These are phyloP conservation scores for Gastrophysa polygoni DNA, from an alignment of 2,888 invertebrate genomes.

Conservation along the genomic window DNA sequence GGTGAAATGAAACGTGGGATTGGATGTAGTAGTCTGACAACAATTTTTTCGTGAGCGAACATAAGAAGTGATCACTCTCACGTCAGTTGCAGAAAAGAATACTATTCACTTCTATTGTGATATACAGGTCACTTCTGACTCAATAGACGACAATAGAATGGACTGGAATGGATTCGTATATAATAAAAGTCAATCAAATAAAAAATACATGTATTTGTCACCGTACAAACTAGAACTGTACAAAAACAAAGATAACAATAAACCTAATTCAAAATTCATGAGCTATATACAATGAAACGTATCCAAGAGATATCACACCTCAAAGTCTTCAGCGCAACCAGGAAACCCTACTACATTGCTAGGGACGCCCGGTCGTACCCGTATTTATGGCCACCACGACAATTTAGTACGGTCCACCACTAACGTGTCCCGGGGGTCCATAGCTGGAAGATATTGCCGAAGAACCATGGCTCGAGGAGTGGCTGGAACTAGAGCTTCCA, in stretches of 20 bases:
- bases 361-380: slow-evolving; percentile 24
- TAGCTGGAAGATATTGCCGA: slow-evolving; percentile 45
- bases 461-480: slow-evolving; percentile 14
- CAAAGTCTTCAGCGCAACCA: slow-evolving; percentile 29
- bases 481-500: slow-evolving; percentile 15
- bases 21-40: no score
- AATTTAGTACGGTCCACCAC: slow-evolving; percentile 38
- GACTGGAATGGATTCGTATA: neutral
- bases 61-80: no score
- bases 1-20: no score
- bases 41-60: no score
- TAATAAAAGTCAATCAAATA: slow-evolving; percentile 16
- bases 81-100: no score
- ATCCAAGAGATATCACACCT: slow-evolving; percentile 31
- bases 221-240: slow-evolving; percentile 43
- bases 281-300: slow-evolving; percentile 43
- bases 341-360: slow-evolving; percentile 12
- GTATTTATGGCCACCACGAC: slow-evolving; percentile 15
- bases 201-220: slow-evolving; percentile 57
- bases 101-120: no score
- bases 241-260: slow-evolving; percentile 37
- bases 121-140: no score
- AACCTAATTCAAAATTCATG: slow-evolving; percentile 35
- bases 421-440: slow-evolving; percentile 54
- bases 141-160: no score